These are phyloP conservation scores for Lepus timidus DNA, from an alignment of 2,113 vertebrate species.

Conservation along the genomic window DNA sequence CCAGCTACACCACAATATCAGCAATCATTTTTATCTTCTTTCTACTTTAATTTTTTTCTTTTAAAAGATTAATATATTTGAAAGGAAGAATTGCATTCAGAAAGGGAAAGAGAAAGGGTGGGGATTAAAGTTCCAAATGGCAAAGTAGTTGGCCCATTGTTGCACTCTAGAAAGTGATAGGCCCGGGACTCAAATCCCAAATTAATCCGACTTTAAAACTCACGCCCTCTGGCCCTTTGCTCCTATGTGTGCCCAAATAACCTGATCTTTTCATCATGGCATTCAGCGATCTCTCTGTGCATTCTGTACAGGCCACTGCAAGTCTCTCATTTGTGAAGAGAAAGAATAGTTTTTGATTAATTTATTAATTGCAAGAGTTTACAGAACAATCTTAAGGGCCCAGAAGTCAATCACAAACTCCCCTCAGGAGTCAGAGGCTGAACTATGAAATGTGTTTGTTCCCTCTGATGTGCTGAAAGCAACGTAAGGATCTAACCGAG, in stretches of 20 bases:
- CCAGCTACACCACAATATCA: too few species aligned
- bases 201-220: not conserved
- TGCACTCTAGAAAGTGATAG: not conserved
- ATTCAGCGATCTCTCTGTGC: not conserved
- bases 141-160: not conserved
- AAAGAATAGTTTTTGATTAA: not conserved
- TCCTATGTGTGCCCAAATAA: not conserved
- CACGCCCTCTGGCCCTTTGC: not conserved
- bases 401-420: not conserved
- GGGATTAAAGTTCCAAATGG: not conserved
- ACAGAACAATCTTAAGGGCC: not conserved
- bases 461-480: not conserved
- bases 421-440: not conserved
- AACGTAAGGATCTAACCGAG: constrained; percentile 22
- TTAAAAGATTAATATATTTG: too few species aligned
- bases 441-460: not conserved
- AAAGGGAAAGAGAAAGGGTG: too few species aligned
- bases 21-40: too few species aligned
- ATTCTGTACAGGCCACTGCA: not conserved
- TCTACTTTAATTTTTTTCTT: too few species aligned
- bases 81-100: too few species aligned
- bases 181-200: constrained; percentile 5
- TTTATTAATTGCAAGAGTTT: not conserved
- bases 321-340: constrained; percentile 7
- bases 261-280: not conserved